A percentile compares a stretch with the other conserved stretches of the same genome.
Conservation (phyloP, 1,140 invertebrate species). For the Harpegnathos saltator region DNA sequence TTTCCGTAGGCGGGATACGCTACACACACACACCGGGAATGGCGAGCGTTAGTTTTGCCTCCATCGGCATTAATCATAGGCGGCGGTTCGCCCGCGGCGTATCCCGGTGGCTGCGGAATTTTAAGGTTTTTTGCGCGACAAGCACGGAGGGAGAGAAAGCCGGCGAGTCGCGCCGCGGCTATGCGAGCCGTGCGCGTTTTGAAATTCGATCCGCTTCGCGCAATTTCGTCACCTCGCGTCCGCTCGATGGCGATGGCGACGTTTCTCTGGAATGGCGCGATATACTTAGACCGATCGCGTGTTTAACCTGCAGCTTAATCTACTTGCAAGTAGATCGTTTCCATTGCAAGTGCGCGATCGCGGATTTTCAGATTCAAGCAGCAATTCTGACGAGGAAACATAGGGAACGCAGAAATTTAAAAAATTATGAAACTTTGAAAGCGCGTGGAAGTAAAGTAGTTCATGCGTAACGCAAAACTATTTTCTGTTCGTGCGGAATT, state of each 20-base stretch:
- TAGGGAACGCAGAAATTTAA: too few relatives aligned
- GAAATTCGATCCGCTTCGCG: conserved; percentile 72
- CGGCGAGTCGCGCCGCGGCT: conserved; percentile 21
- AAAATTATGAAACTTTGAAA: too few relatives aligned
- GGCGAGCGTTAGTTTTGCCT: conserved; percentile 68
- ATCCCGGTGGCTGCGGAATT: conserved; percentile 72
- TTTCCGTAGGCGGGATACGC: conserved; percentile 59
- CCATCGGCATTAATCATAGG: conserved; percentile 75
- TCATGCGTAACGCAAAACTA: too few relatives aligned
- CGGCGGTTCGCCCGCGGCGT: conserved; percentile 71
- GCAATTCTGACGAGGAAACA: too few relatives aligned
- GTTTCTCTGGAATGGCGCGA: neutral
- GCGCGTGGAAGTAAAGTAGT: too few relatives aligned
- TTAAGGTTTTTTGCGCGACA: conserved; percentile 71
- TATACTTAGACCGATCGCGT: neutral
- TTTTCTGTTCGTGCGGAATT: too few relatives aligned
- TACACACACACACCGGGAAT: conserved; percentile 43
- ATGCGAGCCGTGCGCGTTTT: conserved; percentile 63
- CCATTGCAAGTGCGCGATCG: too few relatives aligned
- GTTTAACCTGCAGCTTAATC: too few relatives aligned
- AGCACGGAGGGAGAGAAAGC: conserved; percentile 71
- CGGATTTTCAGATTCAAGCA: too few relatives aligned
- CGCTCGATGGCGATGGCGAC: conserved; percentile 8
- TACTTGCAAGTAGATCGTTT: too few relatives aligned
- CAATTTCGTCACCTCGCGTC: conserved; percentile 57